Evolutionary conservation across 1,140 invertebrate genomes (phyloP).

Genomic region (Acromyrmex heyeri): DNA sequence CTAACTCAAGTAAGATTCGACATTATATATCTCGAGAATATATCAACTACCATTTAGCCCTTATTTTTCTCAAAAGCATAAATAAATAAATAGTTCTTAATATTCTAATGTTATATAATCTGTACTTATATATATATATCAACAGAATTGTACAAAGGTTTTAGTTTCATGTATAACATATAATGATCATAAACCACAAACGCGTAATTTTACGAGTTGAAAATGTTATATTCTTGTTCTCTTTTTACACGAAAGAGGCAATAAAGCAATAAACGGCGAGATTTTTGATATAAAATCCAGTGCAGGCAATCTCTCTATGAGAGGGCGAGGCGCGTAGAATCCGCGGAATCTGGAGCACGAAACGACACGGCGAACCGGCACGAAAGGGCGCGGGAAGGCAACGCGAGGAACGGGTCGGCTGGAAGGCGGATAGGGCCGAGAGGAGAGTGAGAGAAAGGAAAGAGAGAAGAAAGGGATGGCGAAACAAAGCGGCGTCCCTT

Average conservation of each 20-base stretch:
- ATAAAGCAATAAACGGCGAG: constrained; percentile 54
- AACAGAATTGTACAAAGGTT: not conserved
- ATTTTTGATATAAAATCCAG: constrained; percentile 55
- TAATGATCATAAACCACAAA: constrained; percentile 29
- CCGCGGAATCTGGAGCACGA: constrained; percentile 58
- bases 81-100: not conserved
- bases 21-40: not conserved
- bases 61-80: not conserved
- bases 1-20: constrained; percentile 16
- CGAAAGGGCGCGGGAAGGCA: constrained; percentile 64
- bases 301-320: constrained; percentile 27
- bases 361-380: constrained; percentile 68
- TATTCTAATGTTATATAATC: not conserved
- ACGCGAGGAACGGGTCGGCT: constrained; percentile 12
- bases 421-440: constrained; percentile 44
- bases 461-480: constrained; percentile 68
- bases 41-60: not conserved
- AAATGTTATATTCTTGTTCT: not conserved
- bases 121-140: not conserved
- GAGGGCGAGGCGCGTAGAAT: constrained; percentile 58
- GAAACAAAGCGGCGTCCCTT: constrained; percentile 75
- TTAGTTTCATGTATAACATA: not conserved
- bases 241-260: not conserved
- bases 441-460: constrained; percentile 43
- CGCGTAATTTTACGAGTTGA: not conserved